These are phyloP conservation scores for Hypomecis punctinalis DNA, from an alignment of 2,888 invertebrate species.

Conservation along the genomic window DNA sequence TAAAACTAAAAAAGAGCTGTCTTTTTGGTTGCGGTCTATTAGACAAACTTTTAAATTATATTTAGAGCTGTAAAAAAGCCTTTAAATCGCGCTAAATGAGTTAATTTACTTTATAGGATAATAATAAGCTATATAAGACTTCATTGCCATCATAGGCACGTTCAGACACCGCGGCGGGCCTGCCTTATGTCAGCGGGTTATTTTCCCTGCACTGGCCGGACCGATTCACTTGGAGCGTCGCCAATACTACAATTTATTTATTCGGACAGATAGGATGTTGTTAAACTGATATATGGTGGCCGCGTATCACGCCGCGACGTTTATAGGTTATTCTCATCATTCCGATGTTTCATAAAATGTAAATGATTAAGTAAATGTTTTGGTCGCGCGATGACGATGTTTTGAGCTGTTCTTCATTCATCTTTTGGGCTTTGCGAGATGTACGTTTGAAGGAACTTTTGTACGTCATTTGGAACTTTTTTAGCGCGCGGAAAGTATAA, in stretches of 20 bases:
- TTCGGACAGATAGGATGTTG: constrained; percentile 42
- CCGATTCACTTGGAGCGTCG: constrained; percentile 24
- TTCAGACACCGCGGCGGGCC: not conserved
- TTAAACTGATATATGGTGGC: constrained; percentile 41
- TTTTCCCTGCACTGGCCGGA: constrained; percentile 26
- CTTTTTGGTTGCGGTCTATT: too few relatives aligned
- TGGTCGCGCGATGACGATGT: constrained; percentile 12
- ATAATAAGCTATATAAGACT: too few relatives aligned
- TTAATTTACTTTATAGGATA: too few relatives aligned
- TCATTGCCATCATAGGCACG: too few relatives aligned
- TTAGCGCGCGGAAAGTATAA: too few relatives aligned
- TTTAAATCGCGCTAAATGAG: too few relatives aligned
- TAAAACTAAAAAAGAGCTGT: too few relatives aligned
- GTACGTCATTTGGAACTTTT: not conserved
- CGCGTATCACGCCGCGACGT: constrained; percentile 17
- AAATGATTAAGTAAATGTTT: constrained; percentile 16
- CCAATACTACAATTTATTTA: constrained; percentile 38
- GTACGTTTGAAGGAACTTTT: too few relatives aligned
- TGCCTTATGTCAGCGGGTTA: constrained; percentile 9
- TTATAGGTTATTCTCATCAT: constrained; percentile 14
- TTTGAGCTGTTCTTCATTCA: constrained; percentile 19
- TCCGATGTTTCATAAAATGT: not conserved
- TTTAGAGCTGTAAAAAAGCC: too few relatives aligned
- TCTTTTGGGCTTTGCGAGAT: constrained; percentile 6
- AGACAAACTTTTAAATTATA: too few relatives aligned